Percentiles rank a stretch among this genome's conserved stretches.
Conservation (phyloP, 2,797 vertebrate genomes). For the Scarus forsteni region DNA sequence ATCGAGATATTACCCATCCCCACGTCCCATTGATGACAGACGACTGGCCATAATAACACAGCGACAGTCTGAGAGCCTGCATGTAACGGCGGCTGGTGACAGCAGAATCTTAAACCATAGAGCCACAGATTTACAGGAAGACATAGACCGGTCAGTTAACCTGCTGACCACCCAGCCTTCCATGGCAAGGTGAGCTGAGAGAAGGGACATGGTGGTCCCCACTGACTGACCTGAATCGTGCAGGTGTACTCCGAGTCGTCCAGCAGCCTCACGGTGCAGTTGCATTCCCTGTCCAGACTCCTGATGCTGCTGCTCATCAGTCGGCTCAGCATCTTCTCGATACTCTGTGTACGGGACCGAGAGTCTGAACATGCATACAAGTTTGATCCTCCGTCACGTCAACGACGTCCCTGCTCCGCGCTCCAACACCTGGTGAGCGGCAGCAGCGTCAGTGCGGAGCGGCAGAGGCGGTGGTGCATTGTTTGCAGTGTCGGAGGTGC, state of each 20-base stretch:
- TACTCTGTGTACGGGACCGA: constrained; percentile 75
- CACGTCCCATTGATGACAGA: constrained; percentile 25
- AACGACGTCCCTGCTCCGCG: constrained; percentile 58
- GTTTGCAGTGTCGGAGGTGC: constrained; percentile 39
- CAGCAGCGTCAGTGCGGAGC: constrained; percentile 26
- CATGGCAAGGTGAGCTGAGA: constrained; percentile 42
- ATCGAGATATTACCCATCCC: too few relatives aligned
- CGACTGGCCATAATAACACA: constrained; percentile 22
- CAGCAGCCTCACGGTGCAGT: constrained; percentile 96
- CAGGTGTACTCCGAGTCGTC: constrained; percentile 98
- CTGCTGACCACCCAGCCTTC: constrained; percentile 34
- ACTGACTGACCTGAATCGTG: constrained; percentile 95
- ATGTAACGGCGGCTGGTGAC: not conserved
- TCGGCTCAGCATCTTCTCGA: constrained; percentile 95
- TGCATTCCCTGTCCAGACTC: constrained; percentile 95
- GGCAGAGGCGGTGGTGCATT: constrained; percentile 66
- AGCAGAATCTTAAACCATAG: not conserved
- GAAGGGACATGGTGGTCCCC: constrained; percentile 34
- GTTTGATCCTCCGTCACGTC: constrained; percentile 66
- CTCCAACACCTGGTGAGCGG: constrained; percentile 71
- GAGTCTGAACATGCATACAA: constrained; percentile 60
- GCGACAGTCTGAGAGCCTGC: constrained; percentile 3
- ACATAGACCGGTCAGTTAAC: constrained; percentile 26
- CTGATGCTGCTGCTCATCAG: constrained; percentile 97
- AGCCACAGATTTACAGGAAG: not conserved